Conservation (phyloP, 23 tunicate species). For the Phallusia fumigata region DNA sequence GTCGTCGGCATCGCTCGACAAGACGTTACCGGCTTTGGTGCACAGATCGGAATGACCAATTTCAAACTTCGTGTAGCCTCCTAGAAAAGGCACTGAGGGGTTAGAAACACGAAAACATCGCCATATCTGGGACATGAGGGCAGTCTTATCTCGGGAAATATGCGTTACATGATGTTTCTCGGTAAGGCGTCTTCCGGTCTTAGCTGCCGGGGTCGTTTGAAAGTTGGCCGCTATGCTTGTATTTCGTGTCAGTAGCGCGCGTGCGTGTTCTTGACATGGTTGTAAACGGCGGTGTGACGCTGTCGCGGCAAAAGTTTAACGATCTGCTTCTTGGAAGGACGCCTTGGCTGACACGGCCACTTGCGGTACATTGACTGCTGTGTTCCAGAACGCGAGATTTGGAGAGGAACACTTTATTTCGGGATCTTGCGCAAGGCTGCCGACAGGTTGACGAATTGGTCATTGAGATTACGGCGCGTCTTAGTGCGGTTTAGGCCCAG, state of each 20-base stretch:
- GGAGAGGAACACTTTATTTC: not conserved
- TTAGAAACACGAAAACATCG: not conserved
- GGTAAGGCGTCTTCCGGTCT: conserved; percentile 5
- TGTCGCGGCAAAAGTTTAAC: not conserved
- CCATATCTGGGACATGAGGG: not conserved
- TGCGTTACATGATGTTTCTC: conserved; percentile 6
- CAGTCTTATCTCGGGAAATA: not conserved
- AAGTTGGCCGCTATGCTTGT: not conserved
- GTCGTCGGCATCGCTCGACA: conserved; percentile 68
- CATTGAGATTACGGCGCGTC: not conserved
- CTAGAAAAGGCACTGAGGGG: conserved; percentile 23
- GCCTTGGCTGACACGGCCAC: conserved; percentile 2
- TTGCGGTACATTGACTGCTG: not conserved
- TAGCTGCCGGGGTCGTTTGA: not conserved
- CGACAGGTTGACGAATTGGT: conserved; percentile 1
- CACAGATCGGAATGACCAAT: conserved; percentile 66
- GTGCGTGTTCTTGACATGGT: not conserved
- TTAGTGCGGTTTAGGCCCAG: not conserved
- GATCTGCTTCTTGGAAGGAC: not conserved
- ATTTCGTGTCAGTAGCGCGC: not conserved
- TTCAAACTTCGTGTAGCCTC: conserved; percentile 72
- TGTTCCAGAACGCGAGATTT: too few species aligned
- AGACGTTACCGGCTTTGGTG: conserved; percentile 33
- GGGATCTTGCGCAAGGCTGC: conserved; percentile 1
- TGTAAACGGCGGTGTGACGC: not conserved